These are phyloP conservation scores for Ophion ventricosus DNA, from an alignment of 2,888 invertebrate species.

Conservation along the genomic window DNA sequence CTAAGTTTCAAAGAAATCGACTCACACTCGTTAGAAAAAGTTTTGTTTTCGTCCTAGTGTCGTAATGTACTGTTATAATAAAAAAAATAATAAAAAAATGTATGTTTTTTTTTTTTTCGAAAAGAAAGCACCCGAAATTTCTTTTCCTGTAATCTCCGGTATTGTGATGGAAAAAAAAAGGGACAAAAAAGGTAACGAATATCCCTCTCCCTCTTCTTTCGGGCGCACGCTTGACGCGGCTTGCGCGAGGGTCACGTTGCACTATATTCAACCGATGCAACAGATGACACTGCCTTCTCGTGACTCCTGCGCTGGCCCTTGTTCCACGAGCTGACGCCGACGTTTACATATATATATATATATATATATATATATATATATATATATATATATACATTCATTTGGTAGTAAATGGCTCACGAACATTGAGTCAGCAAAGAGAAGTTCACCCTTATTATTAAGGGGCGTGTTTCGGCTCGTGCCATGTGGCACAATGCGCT, in stretches of 20 bases:
- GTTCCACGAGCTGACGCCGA: conserved; percentile 51
- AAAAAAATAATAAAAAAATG: too few species aligned
- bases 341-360: too few species aligned
- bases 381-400: conserved; percentile 25
- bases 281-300: conserved; percentile 79
- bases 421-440: conserved; percentile 57
- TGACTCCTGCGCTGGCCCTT: conserved; percentile 65
- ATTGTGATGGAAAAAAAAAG: conserved; percentile 1
- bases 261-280: conserved; percentile 78
- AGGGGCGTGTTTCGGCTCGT: conserved; percentile 74
- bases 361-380: conserved; percentile 24
- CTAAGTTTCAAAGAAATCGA: too few species aligned
- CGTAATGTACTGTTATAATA: too few species aligned
- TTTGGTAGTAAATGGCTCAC: conserved; percentile 61
- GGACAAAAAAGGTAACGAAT: conserved; percentile 12
- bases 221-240: conserved; percentile 70
- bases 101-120: neutral
- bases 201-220: conserved; percentile 9
- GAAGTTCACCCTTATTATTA: conserved; percentile 69
- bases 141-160: neutral
- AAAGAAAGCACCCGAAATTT: neutral
- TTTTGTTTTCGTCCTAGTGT: too few species aligned
- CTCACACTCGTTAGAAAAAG: too few species aligned
- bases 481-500: conserved; percentile 76
- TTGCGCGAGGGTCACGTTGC: conserved; percentile 37